A percentile compares a stretch with the other conserved stretches of the same genome.
These are phyloP conservation scores for Galeruca laticollis DNA, from an alignment of 2,888 invertebrate genomes.

Conservation along the genomic window DNA sequence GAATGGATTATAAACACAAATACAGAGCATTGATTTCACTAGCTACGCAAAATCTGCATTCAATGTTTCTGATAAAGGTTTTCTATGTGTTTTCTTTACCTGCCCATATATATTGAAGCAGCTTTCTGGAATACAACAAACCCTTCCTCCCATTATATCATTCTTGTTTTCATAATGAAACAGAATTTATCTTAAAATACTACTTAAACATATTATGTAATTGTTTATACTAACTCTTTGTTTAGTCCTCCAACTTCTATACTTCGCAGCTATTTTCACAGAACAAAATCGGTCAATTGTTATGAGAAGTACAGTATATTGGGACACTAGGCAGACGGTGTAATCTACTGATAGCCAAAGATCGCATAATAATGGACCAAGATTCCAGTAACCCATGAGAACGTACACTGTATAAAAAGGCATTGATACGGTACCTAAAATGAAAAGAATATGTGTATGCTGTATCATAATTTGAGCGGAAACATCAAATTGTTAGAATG, in stretches of 20 bases:
- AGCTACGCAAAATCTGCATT: too few species aligned
- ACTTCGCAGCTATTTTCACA: constrained; percentile 97
- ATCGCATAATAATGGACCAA: constrained; percentile 96
- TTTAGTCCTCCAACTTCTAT: constrained; percentile 96
- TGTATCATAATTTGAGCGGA: too few species aligned
- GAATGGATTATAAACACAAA: too few species aligned
- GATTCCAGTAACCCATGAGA: constrained; percentile 95
- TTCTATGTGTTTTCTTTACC: too few species aligned
- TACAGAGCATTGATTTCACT: too few species aligned
- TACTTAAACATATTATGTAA: background rate
- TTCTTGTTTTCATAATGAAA: too few species aligned
- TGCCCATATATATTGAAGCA: too few species aligned
- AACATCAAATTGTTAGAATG: too few species aligned
- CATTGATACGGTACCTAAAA: constrained; percentile 93
- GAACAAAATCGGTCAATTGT: constrained; percentile 99
- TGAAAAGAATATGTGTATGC: background rate
- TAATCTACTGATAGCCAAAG: constrained; percentile 99
- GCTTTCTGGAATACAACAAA: too few species aligned
- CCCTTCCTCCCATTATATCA: too few species aligned
- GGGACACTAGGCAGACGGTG: constrained; percentile 98
- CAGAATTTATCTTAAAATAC: too few species aligned
- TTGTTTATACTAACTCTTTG: constrained; percentile 68
- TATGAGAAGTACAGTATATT: constrained; percentile 98
- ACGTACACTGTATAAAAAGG: constrained; percentile 99
- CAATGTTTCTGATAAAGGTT: too few species aligned